Evolutionary conservation across 2,113 vertebrate genomes (phyloP), one percentile per base, ranked within the genome.

Genomic region (Albula glossodonta): DNA sequence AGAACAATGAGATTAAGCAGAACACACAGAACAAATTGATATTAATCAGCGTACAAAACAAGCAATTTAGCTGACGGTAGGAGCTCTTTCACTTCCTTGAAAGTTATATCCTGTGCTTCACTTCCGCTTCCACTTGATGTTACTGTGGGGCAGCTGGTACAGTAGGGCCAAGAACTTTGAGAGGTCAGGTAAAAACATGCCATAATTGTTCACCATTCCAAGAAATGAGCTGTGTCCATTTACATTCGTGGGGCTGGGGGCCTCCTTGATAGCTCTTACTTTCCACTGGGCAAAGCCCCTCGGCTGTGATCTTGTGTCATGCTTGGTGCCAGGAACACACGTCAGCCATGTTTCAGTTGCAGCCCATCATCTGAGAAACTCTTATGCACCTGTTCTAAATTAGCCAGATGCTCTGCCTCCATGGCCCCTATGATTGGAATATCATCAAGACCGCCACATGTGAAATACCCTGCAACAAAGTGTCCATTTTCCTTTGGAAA

Each of bases 401-500:
- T 81, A 7, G 7, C 7, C 12, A 88, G 25, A 41, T 87, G 81
- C 50, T 80, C 51, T 0, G 7, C 51, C 49, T 85, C 79, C 17
- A 51, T 88, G 12, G 41, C 5, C 4, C 78, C 88, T 77, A 60
- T 88, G 31, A 88, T 31, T n/a, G 84, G 13, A 5, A 87, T 82
- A 51, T 87, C 51, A 22, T 88, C 70, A 9, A 88, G 77, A 41
- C 85, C 82, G 52, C 79, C 7, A 87, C 66, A 50, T 88, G 83
- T 17, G 85, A 79, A 78, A 88, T 88, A 10, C 83, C 66, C n/a
- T 80, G 85, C 56, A 88, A 15, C 13, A 84, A 12, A 49, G n/a
- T 88, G 22, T 88, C 85, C 84, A 88, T 87, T 50, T 83, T 85
- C n/a, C 85, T 77, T 56, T 86, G 85, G 53, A 88, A 88, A 82